Conservation (phyloP, 2,888 invertebrate species). For the Eilema sororculum region DNA sequence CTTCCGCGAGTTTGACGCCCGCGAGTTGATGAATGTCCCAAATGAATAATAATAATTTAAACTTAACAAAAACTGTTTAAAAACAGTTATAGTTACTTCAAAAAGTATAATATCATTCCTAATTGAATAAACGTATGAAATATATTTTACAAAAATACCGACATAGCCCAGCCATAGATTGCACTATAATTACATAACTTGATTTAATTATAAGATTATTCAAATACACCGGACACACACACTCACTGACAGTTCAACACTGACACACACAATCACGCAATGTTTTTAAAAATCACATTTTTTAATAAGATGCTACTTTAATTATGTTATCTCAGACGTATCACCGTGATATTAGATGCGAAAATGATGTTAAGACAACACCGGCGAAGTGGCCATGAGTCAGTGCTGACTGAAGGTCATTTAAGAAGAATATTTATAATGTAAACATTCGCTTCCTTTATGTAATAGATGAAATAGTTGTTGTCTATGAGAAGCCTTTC, state of each 20-base stretch:
- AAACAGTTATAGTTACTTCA: no score
- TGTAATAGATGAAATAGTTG: neutral
- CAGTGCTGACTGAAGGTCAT: slow-evolving; percentile 17
- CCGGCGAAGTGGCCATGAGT: neutral
- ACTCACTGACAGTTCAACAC: neutral
- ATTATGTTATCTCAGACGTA: neutral
- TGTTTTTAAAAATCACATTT: neutral
- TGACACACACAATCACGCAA: neutral
- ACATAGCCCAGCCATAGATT: neutral
- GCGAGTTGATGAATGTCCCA: no score
- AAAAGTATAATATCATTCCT: no score
- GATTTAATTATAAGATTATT: neutral
- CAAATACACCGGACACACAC: neutral
- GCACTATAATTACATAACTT: neutral
- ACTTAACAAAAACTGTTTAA: no score
- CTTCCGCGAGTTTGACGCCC: no score
- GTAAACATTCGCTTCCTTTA: slow-evolving; percentile 6
- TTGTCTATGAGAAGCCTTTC: slow-evolving; percentile 2
- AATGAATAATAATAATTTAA: no score
- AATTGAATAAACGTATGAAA: no score
- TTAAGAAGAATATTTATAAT: neutral
- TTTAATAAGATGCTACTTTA: neutral
- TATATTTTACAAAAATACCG: neutral
- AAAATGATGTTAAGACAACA: slow-evolving; percentile 3
- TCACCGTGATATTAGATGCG: neutral